Evolutionary conservation across 2,888 invertebrate genomes (phyloP).

Genomic region (Brachyopa scutellaris): DNA sequence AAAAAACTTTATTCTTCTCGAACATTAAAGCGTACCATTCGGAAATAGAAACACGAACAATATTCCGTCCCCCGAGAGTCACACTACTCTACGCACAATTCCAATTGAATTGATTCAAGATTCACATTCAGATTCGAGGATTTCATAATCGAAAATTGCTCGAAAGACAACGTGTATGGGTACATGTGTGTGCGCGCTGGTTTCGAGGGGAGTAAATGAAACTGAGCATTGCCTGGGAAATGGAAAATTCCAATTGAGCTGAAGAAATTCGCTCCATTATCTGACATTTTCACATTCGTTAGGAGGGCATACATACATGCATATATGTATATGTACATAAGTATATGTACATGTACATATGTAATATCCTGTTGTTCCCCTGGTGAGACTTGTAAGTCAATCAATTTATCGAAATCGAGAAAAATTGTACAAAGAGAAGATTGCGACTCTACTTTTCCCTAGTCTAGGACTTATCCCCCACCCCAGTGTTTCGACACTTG

Average conservation of each 20-base stretch:
- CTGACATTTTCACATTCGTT: constrained; percentile 8
- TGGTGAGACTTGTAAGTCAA: constrained; percentile 30
- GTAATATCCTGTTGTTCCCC: too few relatives aligned
- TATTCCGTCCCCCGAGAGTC: not conserved
- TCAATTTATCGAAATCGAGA: constrained; percentile 14
- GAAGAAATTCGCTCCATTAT: constrained; percentile 26
- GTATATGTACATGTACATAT: too few relatives aligned
- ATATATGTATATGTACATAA: too few relatives aligned
- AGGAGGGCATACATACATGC: too few relatives aligned
- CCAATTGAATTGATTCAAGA: constrained; percentile 47
- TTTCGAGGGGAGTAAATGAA: not conserved
- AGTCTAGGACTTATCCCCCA: too few relatives aligned
- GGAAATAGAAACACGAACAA: not conserved
- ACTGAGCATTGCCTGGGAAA: constrained; percentile 15
- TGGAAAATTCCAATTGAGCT: constrained; percentile 39
- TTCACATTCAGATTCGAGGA: constrained; percentile 40
- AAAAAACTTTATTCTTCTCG: not conserved
- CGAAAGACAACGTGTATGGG: constrained; percentile 2
- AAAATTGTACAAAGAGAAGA: not conserved
- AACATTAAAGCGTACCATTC: constrained; percentile 12
- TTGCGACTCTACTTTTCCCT: not conserved
- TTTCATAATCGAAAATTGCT: constrained; percentile 57
- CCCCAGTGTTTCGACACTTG: too few relatives aligned
- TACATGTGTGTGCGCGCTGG: too few relatives aligned
- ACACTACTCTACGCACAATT: constrained; percentile 16